Conservation (phyloP, 1,140 invertebrate genomes). For the Lithobius niger region DNA sequence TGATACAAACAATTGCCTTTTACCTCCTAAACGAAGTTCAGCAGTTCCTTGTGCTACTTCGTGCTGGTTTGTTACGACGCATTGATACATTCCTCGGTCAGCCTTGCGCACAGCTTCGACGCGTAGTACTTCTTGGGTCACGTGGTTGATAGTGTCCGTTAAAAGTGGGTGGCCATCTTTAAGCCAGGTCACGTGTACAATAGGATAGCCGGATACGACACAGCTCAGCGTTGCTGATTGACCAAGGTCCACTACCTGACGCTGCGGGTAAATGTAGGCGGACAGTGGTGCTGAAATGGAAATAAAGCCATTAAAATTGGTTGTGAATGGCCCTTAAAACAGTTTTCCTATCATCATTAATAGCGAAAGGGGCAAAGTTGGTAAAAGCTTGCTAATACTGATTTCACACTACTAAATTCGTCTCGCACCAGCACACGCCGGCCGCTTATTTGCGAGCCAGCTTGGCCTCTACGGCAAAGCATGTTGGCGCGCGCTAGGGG, state of each 20-base stretch:
- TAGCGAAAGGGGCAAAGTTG: background rate
- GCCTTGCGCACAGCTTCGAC: conserved; percentile 25
- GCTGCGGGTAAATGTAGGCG: conserved; percentile 13
- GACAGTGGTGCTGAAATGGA: conserved; percentile 18
- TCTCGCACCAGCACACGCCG: too few relatives aligned
- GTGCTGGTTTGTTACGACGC: conserved; percentile 49
- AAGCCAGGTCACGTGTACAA: conserved; percentile 29
- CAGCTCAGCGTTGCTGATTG: conserved; percentile 29
- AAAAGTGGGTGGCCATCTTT: conserved; percentile 26
- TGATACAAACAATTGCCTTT: conserved; percentile 10
- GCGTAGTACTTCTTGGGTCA: conserved; percentile 21
- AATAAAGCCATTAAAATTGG: background rate
- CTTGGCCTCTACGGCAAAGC: too few relatives aligned
- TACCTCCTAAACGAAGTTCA: conserved; percentile 65
- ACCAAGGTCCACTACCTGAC: conserved; percentile 26
- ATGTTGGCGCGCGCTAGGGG: too few relatives aligned
- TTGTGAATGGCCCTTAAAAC: too few relatives aligned
- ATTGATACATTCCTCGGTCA: conserved; percentile 58
- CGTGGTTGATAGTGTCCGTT: conserved; percentile 7
- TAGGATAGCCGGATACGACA: conserved; percentile 31
- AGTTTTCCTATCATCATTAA: too few relatives aligned
- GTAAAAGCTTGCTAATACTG: background rate
- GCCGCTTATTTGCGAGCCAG: too few relatives aligned
- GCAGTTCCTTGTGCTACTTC: conserved; percentile 65
- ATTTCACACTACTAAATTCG: too few relatives aligned